phyloP scores from a whole-genome alignment of 2,113 vertebrate genomes.

The Esox niger region DNA sequence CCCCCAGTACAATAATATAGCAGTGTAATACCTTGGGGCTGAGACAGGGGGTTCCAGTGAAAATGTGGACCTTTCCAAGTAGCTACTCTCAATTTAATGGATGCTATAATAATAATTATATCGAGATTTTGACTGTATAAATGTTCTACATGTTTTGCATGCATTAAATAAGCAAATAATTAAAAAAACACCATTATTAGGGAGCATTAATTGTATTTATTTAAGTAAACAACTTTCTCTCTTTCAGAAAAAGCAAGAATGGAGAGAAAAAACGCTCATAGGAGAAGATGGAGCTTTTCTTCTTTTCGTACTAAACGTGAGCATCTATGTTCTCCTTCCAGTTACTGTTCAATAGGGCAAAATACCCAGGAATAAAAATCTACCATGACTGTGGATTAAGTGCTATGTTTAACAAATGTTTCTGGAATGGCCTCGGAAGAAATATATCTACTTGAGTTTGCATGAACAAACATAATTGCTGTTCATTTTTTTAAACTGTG shows the following conservation, averaged over 20 bases:
- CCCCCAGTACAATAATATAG: too few species aligned
- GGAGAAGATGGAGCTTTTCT: slow-evolving; percentile 57
- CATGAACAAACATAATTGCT: neutral
- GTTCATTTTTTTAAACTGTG: neutral
- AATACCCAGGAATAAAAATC: neutral
- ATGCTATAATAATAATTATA: too few species aligned
- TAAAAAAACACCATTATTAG: too few species aligned
- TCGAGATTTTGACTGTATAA: too few species aligned
- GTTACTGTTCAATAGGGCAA: neutral
- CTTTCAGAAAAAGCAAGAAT: slow-evolving; percentile 19
- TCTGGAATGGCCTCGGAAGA: too few species aligned
- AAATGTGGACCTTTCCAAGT: too few species aligned
- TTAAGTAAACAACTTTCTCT: neutral
- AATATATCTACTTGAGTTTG: too few species aligned
- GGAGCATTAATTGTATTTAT: neutral
- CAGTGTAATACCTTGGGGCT: too few species aligned
- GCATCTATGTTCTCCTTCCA: neutral
- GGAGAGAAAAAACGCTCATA: slow-evolving; percentile 20
- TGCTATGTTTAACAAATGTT: neutral
- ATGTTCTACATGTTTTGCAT: too few species aligned
- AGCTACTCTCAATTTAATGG: too few species aligned
- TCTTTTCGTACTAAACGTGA: slow-evolving; percentile 67
- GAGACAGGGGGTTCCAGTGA: too few species aligned
- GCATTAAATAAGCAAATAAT: too few species aligned
- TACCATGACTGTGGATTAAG: neutral